A percentile compares a stretch with the other conserved stretches of the same genome.
Conservation (phyloP, 2,888 invertebrate species). For the Ichneumoninae sp. region DNA sequence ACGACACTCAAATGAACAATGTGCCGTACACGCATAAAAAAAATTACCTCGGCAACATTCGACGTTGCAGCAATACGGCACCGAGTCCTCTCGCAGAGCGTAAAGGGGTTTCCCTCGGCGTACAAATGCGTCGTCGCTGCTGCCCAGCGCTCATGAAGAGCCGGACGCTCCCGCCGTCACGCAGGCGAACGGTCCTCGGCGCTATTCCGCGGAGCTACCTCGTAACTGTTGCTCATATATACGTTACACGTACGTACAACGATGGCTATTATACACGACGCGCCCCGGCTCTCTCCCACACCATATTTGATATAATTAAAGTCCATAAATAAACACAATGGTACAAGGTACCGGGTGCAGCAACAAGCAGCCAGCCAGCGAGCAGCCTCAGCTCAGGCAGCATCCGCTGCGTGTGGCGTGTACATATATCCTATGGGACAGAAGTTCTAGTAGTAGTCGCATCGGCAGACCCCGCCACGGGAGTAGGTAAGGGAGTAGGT, state of each 20-base stretch:
- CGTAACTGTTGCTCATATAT: constrained; percentile 68
- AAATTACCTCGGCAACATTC: background rate
- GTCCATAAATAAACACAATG: constrained; percentile 84
- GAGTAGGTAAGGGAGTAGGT: constrained; percentile 76
- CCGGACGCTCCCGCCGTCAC: background rate
- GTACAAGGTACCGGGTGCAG: constrained; percentile 79
- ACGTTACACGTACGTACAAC: constrained; percentile 65
- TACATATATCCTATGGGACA: constrained; percentile 37
- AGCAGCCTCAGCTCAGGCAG: constrained; percentile 47
- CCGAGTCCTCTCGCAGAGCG: background rate
- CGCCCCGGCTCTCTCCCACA: constrained; percentile 73
- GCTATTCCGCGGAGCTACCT: constrained; percentile 16
- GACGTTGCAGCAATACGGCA: background rate
- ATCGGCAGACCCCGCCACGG: constrained; percentile 66
- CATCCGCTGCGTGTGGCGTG: constrained; percentile 48
- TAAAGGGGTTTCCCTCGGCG: background rate
- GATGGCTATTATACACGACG: constrained; percentile 71
- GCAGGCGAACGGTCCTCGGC: background rate
- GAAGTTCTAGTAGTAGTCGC: constrained; percentile 60
- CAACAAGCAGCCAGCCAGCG: constrained; percentile 52
- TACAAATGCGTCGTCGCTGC: background rate
- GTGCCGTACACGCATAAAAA: background rate
- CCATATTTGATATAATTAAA: constrained; percentile 84
- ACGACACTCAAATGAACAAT: background rate
- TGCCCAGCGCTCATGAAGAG: background rate